phyloP scores from a whole-genome alignment of 2,797 vertebrate genomes.

The Anableps anableps region DNA sequence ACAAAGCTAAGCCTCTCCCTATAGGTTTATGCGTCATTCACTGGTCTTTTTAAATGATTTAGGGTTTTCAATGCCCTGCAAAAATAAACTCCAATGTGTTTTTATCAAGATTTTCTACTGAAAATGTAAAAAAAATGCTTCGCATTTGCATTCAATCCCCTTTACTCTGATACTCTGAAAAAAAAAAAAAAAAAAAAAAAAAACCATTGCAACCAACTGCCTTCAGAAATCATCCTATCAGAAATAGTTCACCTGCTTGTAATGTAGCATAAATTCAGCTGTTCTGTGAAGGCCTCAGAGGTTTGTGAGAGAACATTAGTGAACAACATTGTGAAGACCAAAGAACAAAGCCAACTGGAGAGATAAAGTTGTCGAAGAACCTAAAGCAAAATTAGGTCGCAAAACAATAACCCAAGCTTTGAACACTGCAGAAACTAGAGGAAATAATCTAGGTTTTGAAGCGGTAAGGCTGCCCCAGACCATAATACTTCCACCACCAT shows the following conservation, averaged over 20 bases:
- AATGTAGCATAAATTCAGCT: neutral
- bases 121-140: neutral
- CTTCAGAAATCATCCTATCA: neutral
- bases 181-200: no score
- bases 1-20: neutral
- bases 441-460: neutral
- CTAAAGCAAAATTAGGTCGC: neutral
- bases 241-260: neutral
- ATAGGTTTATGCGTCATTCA: neutral
- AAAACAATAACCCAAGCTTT: neutral
- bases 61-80: neutral
- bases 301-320: neutral
- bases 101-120: neutral
- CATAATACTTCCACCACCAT: neutral
- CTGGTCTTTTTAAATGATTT: slow-evolving; percentile 3
- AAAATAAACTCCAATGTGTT: neutral
- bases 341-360: neutral
- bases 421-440: neutral
- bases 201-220: neutral
- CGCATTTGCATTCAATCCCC: neutral
- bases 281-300: neutral
- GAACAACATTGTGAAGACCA: neutral
- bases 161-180: neutral
- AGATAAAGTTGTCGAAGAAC: neutral
- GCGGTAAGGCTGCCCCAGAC: neutral